Base-by-base conservation (phyloP, 2,797 vertebrate genomes). In the Rhinatrema bivittatum region DNA sequence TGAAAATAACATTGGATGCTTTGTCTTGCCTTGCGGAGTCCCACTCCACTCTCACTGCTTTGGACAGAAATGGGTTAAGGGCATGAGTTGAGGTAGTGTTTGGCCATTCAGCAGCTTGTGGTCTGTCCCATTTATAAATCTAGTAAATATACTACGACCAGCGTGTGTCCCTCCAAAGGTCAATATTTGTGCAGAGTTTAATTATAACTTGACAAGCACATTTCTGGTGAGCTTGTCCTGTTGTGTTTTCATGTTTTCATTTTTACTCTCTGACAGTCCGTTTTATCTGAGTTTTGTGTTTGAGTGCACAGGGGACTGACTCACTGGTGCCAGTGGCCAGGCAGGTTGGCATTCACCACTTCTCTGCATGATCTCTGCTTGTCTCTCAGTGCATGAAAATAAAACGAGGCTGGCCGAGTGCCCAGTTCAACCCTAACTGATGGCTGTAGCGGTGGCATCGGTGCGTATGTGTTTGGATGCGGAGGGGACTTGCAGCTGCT, bases 111-210 rank as follows among this genome's bases (percentile, higher is more conserved):
- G 72, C 68, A 65, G 59, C 62, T n/a, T 78, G 72, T 77, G 78
- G 78, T 80, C 77, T 81, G 68, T 59, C 70, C 65, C 81, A 77
- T 84, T 84, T 84, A 82, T 78, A 84, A 80, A 80, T 57, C 70
- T 73, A 70, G 79, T 77, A 84, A 82, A 84, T 84, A 79, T 73
- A 68, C 70, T 31, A 58, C 70, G 72, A 70, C 62, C 62, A 52
- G 65, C 70, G 78, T 79, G 60, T 72, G 65, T 82, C 78, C 71
- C 77, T 82, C 79, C 79, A 81, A 81, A 82, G 76, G 79, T 81
- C 81, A 84, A 84, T 84, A 84, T 84, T 84, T 84, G 73, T 81
- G 56, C 68, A 78, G 68, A 76, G 81, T 82, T 84, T 84, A 84
- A 82, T 84, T 84, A 84, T 84, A 84, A 84, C 79, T 79, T 82